Evolutionary conservation across 2,113 vertebrate species (phyloP).

Genomic region (Theristicus caerulescens): DNA sequence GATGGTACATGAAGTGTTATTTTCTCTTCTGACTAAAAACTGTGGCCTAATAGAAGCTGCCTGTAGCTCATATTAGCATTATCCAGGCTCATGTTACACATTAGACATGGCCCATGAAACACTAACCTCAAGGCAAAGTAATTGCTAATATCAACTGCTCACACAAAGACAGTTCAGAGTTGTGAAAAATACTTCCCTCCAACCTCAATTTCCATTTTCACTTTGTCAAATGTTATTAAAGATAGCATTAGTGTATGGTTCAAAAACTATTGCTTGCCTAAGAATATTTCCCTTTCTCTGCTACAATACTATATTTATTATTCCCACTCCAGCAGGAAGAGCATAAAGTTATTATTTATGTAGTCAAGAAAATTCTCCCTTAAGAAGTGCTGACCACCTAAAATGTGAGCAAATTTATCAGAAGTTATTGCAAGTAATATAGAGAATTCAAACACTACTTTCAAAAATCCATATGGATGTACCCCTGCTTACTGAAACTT

Average conservation of each 20-base stretch:
- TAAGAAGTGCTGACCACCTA: not conserved
- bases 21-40: not conserved
- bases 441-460: not conserved
- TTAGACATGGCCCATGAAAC: constrained; percentile 48
- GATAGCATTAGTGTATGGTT: not conserved
- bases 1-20: not conserved
- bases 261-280: not conserved
- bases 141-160: constrained; percentile 11
- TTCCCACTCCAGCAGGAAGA: not conserved
- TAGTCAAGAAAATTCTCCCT: not conserved
- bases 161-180: not conserved
- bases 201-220: not conserved
- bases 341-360: not conserved
- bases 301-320: not conserved
- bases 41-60: not conserved
- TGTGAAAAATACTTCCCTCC: constrained; percentile 3
- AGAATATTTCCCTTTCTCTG: not conserved
- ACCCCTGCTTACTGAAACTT: not conserved
- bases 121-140: constrained; percentile 35
- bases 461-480: not conserved
- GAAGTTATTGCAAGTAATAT: not conserved
- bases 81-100: not conserved
- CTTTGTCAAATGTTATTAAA: constrained; percentile 13
- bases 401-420: not conserved
- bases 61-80: not conserved